Evolutionary conservation across 2,888 invertebrate species (phyloP), one percentile per base, ranked within the genome.

Genomic region (Mimas tiliae): DNA sequence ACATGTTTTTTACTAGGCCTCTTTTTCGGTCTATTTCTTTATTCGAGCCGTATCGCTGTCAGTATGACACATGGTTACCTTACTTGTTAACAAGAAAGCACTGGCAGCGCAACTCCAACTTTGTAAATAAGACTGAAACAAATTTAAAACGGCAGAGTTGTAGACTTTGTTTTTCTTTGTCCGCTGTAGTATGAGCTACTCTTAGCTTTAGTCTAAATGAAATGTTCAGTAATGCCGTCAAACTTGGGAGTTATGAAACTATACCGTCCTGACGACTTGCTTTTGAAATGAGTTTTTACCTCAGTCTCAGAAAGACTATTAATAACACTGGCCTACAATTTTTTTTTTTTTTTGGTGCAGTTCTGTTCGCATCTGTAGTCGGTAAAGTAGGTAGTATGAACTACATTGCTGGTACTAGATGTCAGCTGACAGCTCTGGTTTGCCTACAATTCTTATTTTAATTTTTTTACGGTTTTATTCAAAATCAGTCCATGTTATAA

Each of bases 91-190:
- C 65, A 62, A 48, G 67, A 67, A 50, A 67, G 65, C 66, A 58
- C 64, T 66, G 42, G 27, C 66, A 53, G 66, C 47, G 48, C 51
- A 67, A 65, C 65, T 62, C 21, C 53, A 53, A 63, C 58, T 62
- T 62, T 67, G 68, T 71, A 71, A 71, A 71, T 70, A 70, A 68
- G 64, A 52, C 52, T 65, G 62, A 64, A 69, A 72, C 70, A 69
- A 72, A 72, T 72, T 71, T 67, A 69, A 72, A 72, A 70, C 68
- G 69, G 67, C 64, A 42, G 42, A 64, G 50, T 64, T 42, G 45
- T 14, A 12, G 38, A 48, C 48, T 48, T 33, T 48, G 65, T 65
- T 58, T 55, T 16, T 55, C 55, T 47, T 58, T 58, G 42, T 58
- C 58, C 38, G 58, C 6, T 27, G 19, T 19, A 58, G 38, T 42